phyloP scores from a whole-genome alignment of 2,113 vertebrate genomes.

The Vulpes ferrilata region DNA sequence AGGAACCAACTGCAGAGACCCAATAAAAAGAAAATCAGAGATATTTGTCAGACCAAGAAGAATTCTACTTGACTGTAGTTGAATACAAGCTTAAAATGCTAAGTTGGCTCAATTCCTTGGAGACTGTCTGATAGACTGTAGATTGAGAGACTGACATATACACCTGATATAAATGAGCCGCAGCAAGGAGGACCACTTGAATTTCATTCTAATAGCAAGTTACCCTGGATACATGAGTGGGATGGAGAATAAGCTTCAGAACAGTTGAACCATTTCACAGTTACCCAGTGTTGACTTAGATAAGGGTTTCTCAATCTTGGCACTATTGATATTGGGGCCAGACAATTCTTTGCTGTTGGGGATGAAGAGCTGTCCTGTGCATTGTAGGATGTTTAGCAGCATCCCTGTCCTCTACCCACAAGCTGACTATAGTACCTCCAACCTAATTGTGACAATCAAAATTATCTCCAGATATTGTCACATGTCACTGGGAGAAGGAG shows the following conservation, averaged over 20 bases:
- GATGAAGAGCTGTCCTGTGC: not conserved
- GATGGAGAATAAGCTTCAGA: not conserved
- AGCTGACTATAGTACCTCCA: not conserved
- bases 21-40: not conserved
- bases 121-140: not conserved
- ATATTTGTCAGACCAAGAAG: not conserved
- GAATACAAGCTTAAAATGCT: not conserved
- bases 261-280: not conserved
- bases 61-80: slow-evolving; percentile 14
- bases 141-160: not conserved
- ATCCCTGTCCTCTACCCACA: not conserved
- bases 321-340: not conserved
- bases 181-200: not conserved
- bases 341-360: not conserved
- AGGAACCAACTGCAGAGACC: not conserved
- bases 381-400: not conserved
- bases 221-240: not conserved
- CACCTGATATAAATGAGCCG: not conserved
- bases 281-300: not conserved
- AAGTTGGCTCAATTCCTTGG: not conserved
- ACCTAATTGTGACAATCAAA: not conserved
- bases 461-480: not conserved
- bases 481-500: not conserved
- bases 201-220: slow-evolving; percentile 30
- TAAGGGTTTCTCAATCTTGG: not conserved